Conservation (phyloP, 2,888 invertebrate genomes). For the Apotomis betuletana region DNA sequence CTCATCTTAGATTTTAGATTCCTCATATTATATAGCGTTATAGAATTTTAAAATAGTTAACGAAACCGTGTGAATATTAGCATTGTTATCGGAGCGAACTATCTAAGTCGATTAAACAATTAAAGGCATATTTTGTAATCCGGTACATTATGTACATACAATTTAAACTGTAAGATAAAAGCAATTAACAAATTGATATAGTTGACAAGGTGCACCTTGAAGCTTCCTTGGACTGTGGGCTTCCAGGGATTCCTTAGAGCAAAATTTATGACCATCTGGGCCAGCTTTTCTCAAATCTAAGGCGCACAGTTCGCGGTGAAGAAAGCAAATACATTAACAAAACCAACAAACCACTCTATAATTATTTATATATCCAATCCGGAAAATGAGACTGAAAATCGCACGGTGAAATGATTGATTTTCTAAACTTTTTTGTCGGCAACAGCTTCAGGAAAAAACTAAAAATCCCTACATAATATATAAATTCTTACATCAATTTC, state of each 20-base stretch:
- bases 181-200: not conserved
- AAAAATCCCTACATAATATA: too few relatives aligned
- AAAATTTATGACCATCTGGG: too few relatives aligned
- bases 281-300: too few relatives aligned
- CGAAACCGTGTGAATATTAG: conserved; percentile 65
- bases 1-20: conserved; percentile 90
- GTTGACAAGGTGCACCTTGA: not conserved
- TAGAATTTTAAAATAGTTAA: conserved; percentile 50
- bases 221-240: not conserved
- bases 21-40: conserved; percentile 58
- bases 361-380: too few relatives aligned
- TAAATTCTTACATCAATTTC: too few relatives aligned
- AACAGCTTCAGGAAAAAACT: too few relatives aligned
- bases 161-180: not conserved
- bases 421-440: too few relatives aligned
- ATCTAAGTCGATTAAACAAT: conserved; percentile 74
- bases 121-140: conserved; percentile 61
- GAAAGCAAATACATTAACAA: too few relatives aligned
- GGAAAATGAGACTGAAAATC: too few relatives aligned
- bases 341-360: too few relatives aligned
- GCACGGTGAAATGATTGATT: too few relatives aligned
- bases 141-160: conserved; percentile 5
- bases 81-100: conserved; percentile 54
- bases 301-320: too few relatives aligned
- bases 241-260: not conserved